phyloP scores from a whole-genome alignment of 2,113 vertebrate genomes.

The Hydrolagus affinis region DNA sequence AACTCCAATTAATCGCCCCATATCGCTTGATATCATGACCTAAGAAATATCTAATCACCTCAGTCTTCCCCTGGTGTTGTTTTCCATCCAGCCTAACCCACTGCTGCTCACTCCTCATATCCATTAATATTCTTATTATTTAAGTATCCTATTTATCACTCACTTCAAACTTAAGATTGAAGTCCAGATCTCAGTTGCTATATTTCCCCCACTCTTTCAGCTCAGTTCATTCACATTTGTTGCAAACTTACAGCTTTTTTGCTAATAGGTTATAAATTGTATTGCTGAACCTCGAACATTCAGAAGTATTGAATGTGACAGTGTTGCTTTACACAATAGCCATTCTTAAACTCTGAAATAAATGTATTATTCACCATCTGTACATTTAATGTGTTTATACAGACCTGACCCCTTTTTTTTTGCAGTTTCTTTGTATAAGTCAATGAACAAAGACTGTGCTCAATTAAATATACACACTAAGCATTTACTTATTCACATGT shows the following conservation, averaged over 20 bases:
- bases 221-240: too few relatives aligned
- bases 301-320: background rate
- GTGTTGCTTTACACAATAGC: too few relatives aligned
- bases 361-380: background rate
- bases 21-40: constrained; percentile 37
- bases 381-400: background rate
- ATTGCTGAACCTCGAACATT: background rate
- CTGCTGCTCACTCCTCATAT: too few relatives aligned
- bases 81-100: too few relatives aligned
- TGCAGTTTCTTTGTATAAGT: too few relatives aligned
- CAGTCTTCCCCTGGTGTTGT: too few relatives aligned
- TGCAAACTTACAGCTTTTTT: background rate
- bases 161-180: too few relatives aligned
- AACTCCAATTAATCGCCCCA: constrained; percentile 32
- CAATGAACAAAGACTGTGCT: too few relatives aligned
- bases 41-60: too few relatives aligned
- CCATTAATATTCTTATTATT: too few relatives aligned
- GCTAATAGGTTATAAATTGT: background rate
- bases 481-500: background rate
- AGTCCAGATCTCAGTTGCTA: background rate
- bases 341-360: background rate
- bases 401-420: background rate
- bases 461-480: background rate
- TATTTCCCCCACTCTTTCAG: background rate
- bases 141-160: too few relatives aligned